Evolutionary conservation across 2,888 invertebrate genomes (phyloP).

Genomic region (Epiblema foenella): DNA sequence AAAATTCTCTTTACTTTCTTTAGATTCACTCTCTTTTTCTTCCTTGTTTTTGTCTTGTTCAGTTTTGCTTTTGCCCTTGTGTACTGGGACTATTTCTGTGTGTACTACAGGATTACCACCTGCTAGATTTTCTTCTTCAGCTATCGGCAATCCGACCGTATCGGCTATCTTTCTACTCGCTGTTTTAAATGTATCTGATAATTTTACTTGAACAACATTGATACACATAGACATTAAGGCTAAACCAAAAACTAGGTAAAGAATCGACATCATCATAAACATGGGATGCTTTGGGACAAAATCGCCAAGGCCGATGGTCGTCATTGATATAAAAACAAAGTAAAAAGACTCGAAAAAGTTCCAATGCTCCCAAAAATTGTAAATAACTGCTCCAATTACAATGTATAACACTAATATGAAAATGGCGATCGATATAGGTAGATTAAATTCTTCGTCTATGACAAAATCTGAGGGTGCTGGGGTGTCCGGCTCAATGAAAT

Average conservation of each 20-base stretch:
- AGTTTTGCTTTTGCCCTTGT: constrained; percentile 64
- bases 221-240: constrained; percentile 99
- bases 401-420: constrained; percentile 93
- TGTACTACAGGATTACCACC: constrained; percentile 72
- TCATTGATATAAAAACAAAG: constrained; percentile 98
- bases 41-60: constrained; percentile 61
- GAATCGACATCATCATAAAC: constrained; percentile 95
- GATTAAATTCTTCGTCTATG: constrained; percentile 96
- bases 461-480: constrained; percentile 91
- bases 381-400: constrained; percentile 92
- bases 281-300: constrained; percentile 94
- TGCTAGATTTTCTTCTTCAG: constrained; percentile 86
- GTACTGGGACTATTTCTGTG: constrained; percentile 74
- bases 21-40: constrained; percentile 58
- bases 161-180: constrained; percentile 94
- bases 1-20: constrained; percentile 55
- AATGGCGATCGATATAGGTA: constrained; percentile 96
- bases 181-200: constrained; percentile 92
- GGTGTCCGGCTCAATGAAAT: constrained; percentile 87
- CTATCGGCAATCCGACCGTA: constrained; percentile 91
- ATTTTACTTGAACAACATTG: constrained; percentile 95
- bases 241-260: constrained; percentile 97
- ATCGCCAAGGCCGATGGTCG: constrained; percentile 98
- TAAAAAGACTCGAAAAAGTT: constrained; percentile 97
- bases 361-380: constrained; percentile 92